Base-by-base conservation (phyloP, 1,140 invertebrate genomes). In the Plodia interpunctella region DNA sequence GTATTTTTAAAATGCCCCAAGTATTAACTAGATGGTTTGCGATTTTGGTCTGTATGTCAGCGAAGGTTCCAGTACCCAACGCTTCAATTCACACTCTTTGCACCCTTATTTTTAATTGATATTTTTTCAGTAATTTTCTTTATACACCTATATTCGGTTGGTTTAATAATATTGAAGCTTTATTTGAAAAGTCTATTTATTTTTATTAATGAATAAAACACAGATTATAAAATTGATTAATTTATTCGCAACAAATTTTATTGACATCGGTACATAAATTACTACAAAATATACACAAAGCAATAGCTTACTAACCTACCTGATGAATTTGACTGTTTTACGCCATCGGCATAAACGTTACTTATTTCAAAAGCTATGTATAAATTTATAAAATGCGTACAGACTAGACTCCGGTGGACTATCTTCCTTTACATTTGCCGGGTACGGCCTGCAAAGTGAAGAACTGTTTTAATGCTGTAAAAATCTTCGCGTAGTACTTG, bases 341-440 rank as follows among this genome's bases (percentile, higher is more conserved):
- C 50, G 63, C 70, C 63, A 71, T 69, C 65, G 63, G 67, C 65
- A 66, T 59, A 61, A 59, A 55, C 54, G 28, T 44, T 57, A 28
- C 18, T 20, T 25, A 56, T 38, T 60, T 55, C 50, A 59, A 55
- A 55, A 49, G 6, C 51, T 57, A 28, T 49, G 15, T 50, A 35
- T 21, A 53, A 53, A 21, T 52, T 17, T 59, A 53, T 59, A 59
- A 59, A 53, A 18, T 57, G 44, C 44, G 51, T 52, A 59, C 18
- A 32, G 53, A 59, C 57, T 35, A 49, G 17, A 30, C 18, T 38
- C 30, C 38, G 35, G 28, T 49, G 19, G 62, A 63, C 68, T 84
- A 83, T 78, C 81, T 84, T 74, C 78, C 78, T 80, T 88, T 86
- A 76, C 74, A 86, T 78, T 85, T 88, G 70, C 85, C 83, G 63